Evolutionary conservation across 2,888 invertebrate genomes (phyloP).

Genomic region (Caenorhabditis sp.): DNA sequence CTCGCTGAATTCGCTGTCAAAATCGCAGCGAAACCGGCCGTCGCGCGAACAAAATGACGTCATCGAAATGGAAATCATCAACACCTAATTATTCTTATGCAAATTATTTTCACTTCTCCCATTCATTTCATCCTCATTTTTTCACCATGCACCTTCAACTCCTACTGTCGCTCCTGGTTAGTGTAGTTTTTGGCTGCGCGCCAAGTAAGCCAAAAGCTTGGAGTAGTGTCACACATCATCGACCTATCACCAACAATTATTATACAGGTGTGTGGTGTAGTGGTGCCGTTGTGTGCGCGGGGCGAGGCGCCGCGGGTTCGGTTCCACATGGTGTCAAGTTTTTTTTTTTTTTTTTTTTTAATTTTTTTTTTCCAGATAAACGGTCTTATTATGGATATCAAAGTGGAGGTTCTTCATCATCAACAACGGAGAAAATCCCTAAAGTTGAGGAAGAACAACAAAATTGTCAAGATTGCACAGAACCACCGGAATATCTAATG

Average conservation of each 20-base stretch:
- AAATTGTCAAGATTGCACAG: neutral
- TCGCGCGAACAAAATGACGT: neutral
- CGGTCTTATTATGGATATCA: neutral
- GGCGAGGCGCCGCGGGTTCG: neutral
- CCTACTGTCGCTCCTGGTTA: neutral
- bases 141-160: neutral
- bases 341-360: neutral
- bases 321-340: neutral
- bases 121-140: neutral
- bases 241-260: neutral
- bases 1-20: conserved; percentile 8
- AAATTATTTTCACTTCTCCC: neutral
- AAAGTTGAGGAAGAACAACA: neutral
- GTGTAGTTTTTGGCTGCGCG: neutral
- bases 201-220: neutral
- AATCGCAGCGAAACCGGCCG: neutral
- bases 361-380: neutral
- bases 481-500: neutral
- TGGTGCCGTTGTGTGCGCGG: neutral
- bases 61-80: neutral
- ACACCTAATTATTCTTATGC: neutral
- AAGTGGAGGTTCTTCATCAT: neutral
- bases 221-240: neutral
- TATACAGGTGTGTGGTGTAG: neutral
- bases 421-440: neutral